These are phyloP conservation scores for Hyphantria cunea DNA, from an alignment of 1,140 invertebrate genomes.

Conservation along the genomic window DNA sequence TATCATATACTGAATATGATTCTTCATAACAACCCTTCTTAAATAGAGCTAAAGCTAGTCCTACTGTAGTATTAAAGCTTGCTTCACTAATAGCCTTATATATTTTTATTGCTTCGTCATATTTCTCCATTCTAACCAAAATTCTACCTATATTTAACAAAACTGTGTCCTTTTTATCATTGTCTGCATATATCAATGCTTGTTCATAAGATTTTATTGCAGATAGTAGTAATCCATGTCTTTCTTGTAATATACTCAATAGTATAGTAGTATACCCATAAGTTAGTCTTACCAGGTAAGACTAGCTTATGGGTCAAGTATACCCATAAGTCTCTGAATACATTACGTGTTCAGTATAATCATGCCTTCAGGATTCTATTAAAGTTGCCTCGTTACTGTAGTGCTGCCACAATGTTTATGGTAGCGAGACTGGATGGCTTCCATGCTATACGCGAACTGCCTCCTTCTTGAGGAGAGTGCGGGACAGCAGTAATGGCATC, in stretches of 20 bases:
- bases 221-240: slow-evolving; percentile 85
- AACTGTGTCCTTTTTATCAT: slow-evolving; percentile 83
- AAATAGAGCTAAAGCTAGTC: slow-evolving; percentile 89
- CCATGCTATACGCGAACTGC: too few species aligned
- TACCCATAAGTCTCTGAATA: too few species aligned
- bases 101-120: slow-evolving; percentile 85
- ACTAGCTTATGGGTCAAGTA: too few species aligned
- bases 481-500: too few species aligned
- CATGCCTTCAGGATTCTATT: too few species aligned
- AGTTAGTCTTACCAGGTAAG: too few species aligned
- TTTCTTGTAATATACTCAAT: slow-evolving; percentile 89
- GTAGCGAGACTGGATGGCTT: too few species aligned
- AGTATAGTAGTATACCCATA: too few species aligned
- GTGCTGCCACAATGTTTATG: too few species aligned
- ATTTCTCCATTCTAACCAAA: slow-evolving; percentile 83
- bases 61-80: slow-evolving; percentile 88
- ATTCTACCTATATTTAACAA: slow-evolving; percentile 87
- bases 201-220: slow-evolving; percentile 85
- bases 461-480: too few species aligned
- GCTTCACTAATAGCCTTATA: slow-evolving; percentile 85
- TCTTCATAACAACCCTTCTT: slow-evolving; percentile 88
- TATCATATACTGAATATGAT: slow-evolving; percentile 88
- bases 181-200: slow-evolving; percentile 82
- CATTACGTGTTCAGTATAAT: too few species aligned
- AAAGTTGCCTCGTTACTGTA: too few species aligned